Conservation (phyloP, 2,888 invertebrate species). For the Rapana venosa region DNA sequence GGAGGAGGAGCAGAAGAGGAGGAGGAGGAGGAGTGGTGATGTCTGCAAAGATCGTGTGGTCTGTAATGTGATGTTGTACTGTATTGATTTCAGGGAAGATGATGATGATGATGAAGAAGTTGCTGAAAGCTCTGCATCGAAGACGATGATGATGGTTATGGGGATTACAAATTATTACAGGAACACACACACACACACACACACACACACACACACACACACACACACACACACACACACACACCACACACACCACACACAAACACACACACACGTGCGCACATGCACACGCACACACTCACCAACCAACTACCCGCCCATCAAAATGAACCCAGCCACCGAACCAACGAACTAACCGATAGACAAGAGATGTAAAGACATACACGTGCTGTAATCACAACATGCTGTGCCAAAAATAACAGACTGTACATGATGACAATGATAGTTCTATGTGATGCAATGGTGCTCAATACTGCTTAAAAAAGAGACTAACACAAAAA, state of each 20-base stretch:
- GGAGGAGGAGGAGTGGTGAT: not conserved
- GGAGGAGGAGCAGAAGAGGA: too few species aligned
- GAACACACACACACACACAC: constrained; percentile 9
- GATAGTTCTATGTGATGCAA: too few species aligned
- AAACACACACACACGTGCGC: not conserved
- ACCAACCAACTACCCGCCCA: not conserved
- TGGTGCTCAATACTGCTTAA: too few species aligned
- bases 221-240: constrained; percentile 27
- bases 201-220: constrained; percentile 24
- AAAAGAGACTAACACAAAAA: too few species aligned
- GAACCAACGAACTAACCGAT: not conserved
- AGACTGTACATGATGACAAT: too few species aligned
- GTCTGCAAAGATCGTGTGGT: not conserved
- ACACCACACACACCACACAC: not conserved
- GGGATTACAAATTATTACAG: too few species aligned
- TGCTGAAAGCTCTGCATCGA: too few species aligned
- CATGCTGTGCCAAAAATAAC: too few species aligned
- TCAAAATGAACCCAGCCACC: not conserved
- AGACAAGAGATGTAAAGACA: not conserved
- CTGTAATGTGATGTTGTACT: not conserved
- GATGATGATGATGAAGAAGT: not conserved
- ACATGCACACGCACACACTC: not conserved
- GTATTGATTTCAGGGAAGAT: not conserved
- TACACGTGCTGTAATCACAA: not conserved
- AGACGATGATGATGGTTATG: too few species aligned